Evolutionary conservation across 1,140 invertebrate genomes (phyloP), one percentile per base, ranked within the genome.

Genomic region (Oncopodura yosiiana): DNA sequence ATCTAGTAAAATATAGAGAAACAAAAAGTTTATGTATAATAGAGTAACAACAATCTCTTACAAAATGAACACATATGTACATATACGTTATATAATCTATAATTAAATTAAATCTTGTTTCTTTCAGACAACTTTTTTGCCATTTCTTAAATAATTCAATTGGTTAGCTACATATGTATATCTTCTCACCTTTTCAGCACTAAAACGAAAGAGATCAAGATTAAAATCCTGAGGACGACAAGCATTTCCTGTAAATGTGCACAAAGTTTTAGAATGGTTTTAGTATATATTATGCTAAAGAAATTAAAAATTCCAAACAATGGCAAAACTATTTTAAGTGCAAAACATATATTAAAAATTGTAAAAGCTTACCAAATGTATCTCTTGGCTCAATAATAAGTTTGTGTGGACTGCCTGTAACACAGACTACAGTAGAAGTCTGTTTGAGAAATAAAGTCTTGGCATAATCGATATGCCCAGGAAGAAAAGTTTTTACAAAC

Each of bases 341-440:
- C n/a, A n/a, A n/a, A n/a, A n/a, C n/a, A n/a, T n/a, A n/a, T n/a
- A n/a, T n/a, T n/a, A n/a, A n/a, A n/a, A n/a, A n/a, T n/a, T n/a
- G n/a, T n/a, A n/a, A n/a, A n/a, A n/a, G n/a, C n/a, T n/a, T n/a
- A n/a, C n/a, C 85, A 69, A 86, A 93, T 66, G 86, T 81, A 71
- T 94, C 89, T 45, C 88, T 73, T 12, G 87, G 88, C 69, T 93
- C 88, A 62, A 94, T 84, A 65, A 82, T 81, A 66, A 94, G 78
- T 23, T 81, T 75, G 68, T 90, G 84, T 44, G 85, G 77, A 34
- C 82, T 72, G 53, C 81, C 79, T 42, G 84, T 78, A 51, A 83
- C 84, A 72, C 87, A 87, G 49, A 92, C 81, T 24, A 92, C 83
- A 3, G 86, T 91, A 36, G 86, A 89, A 64, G 81, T 87, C 66